Conservation (phyloP, 1,140 invertebrate genomes). For the Formica exsecta region DNA sequence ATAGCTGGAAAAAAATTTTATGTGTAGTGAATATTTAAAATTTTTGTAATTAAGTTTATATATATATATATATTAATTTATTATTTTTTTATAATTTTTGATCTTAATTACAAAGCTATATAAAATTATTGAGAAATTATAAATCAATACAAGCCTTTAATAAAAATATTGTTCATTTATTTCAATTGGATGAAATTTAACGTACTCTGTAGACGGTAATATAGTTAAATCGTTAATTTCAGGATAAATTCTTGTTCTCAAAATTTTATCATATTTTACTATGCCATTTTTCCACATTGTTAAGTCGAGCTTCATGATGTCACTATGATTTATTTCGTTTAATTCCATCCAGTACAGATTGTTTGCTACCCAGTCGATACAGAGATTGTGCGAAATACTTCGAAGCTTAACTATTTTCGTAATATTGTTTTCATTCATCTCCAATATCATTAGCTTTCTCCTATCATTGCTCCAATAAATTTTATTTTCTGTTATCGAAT, state of each 20-base stretch:
- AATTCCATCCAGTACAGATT: slow-evolving; percentile 93
- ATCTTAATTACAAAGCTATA: not conserved
- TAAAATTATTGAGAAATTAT: not conserved
- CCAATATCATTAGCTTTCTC: slow-evolving; percentile 90
- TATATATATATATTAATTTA: no score
- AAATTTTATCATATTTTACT: slow-evolving; percentile 85
- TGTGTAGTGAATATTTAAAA: no score
- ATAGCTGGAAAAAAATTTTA: no score
- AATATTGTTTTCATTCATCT: slow-evolving; percentile 87
- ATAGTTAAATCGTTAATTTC: slow-evolving; percentile 83
- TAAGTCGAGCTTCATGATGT: slow-evolving; percentile 81
- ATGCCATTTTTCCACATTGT: slow-evolving; percentile 84
- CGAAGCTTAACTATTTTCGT: slow-evolving; percentile 89
- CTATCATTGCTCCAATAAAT: slow-evolving; percentile 92
- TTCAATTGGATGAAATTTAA: slow-evolving; percentile 6
- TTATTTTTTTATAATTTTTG: not conserved
- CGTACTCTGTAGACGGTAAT: slow-evolving; percentile 90
- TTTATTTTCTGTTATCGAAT: slow-evolving; percentile 90
- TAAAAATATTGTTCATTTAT: not conserved
- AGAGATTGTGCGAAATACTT: slow-evolving; percentile 90
- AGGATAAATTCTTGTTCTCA: slow-evolving; percentile 76
- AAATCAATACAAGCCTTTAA: not conserved
- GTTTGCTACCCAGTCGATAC: slow-evolving; percentile 94
- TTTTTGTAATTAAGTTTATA: no score
- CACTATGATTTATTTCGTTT: slow-evolving; percentile 41